Evolutionary conservation across 2,113 vertebrate species (phyloP), one percentile per base, ranked within the genome.

Genomic region (Callipepla californica): DNA sequence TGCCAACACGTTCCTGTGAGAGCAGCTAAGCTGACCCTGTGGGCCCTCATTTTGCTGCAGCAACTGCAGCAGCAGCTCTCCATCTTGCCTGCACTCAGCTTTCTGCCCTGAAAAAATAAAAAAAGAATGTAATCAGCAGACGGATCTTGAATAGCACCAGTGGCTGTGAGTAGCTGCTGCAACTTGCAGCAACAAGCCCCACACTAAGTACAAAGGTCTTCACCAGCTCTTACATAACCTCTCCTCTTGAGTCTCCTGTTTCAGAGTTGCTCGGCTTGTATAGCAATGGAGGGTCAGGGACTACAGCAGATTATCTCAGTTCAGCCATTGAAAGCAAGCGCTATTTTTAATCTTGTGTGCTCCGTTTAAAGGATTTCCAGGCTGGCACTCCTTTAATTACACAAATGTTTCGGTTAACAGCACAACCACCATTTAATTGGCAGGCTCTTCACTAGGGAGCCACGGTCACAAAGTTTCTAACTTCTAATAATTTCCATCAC

Each of bases 171-270:
- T 32, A 28, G 38, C 1, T 38, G 62, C 21, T 47, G 42, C 6
- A 48, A 78, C 21, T 40, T 3, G 77, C 1, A 0, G 80, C 58
- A 36, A 44, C 44, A 11, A 48, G 4, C 21, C 32, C 19, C 30
- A 2, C 15, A 2, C 26, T 21, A 47, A 25, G 92, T 77, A 63
- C 93, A 88, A 96, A 96, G 95, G 63, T 75, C 85, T 14, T 9
- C 0, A 13, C 3, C 72, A 18, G 50, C 63, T 47, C 51, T 85
- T 78, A 36, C 88, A 40, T 85, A 96, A 67, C 28, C 50, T 74
- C 85, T 77, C 53, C 63, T 45, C 53, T 2, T 2, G 21, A 21
- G 44, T 17, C n/a, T 89, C 23, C 0, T 1, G 8, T 80, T 93
- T 51, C 87, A 30, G 1, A 36, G 36, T 57, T 5, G 50, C 40